Conservation (phyloP, 2,113 vertebrate species). For the Actenoides lindsayi region DNA sequence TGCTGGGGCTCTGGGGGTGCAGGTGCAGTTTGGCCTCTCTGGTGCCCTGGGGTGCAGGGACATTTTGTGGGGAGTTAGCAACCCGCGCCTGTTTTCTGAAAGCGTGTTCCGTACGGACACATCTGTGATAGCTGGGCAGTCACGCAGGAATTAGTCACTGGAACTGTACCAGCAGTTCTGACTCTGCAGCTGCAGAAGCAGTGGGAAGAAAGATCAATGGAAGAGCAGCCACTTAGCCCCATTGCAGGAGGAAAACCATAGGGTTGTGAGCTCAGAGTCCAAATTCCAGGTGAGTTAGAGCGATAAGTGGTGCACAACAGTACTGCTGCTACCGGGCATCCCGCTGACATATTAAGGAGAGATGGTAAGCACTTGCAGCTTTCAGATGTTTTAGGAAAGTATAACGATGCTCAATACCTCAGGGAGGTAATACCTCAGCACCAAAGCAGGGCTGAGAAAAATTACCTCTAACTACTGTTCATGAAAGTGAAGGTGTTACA, state of each 20-base stretch:
- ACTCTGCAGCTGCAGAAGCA: neutral
- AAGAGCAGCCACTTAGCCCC: neutral
- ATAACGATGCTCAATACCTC: neutral
- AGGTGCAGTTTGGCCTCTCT: neutral
- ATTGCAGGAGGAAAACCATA: neutral
- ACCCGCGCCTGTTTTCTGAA: rapidly evolving
- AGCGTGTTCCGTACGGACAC: neutral
- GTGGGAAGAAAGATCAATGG: neutral
- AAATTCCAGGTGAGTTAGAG: neutral
- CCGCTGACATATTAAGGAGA: neutral
- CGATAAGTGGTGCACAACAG: rapidly evolving
- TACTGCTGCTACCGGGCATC: neutral
- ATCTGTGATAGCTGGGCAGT: neutral
- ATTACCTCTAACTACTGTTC: neutral
- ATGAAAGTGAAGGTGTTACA: neutral
- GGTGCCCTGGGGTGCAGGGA: neutral
- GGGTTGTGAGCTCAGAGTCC: neutral
- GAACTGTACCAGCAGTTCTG: neutral
- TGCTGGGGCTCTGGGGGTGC: neutral
- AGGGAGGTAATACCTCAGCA: neutral
- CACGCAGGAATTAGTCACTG: neutral
- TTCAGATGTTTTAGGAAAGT: neutral
- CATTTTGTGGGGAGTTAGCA: neutral
- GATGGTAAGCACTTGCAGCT: neutral
- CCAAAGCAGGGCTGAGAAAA: neutral